These are phyloP conservation scores for Choristoneura rosaceana DNA, from an alignment of 2,888 invertebrate species.

Conservation along the genomic window DNA sequence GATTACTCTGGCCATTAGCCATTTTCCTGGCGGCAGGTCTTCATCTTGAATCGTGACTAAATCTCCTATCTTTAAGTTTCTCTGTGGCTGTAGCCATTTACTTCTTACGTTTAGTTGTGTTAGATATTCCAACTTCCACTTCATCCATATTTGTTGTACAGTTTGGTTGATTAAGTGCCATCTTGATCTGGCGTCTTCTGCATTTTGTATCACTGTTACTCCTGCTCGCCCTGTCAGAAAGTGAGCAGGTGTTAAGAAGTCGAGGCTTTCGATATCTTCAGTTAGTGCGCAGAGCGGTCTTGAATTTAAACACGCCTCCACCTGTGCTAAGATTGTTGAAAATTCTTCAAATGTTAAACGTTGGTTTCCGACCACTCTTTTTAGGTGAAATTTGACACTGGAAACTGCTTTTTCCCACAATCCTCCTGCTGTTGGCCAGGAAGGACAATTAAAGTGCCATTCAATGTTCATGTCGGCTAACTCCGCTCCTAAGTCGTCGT, in stretches of 20 bases:
- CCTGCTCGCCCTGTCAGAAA: no score
- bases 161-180: background rate
- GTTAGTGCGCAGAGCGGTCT: slow-evolving; percentile 30
- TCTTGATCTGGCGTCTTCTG: slow-evolving; percentile 5
- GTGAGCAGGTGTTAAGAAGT: slow-evolving; percentile 33
- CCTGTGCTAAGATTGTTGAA: slow-evolving; percentile 34
- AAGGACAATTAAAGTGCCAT: slow-evolving; percentile 38
- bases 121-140: background rate
- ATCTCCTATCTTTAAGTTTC: background rate
- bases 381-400: slow-evolving; percentile 33
- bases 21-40: background rate
- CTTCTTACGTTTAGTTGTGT: background rate
- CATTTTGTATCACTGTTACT: background rate
- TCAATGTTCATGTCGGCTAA: slow-evolving; percentile 2
- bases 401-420: slow-evolving; percentile 35
- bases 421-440: slow-evolving; percentile 36
- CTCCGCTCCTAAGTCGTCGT: background rate
- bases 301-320: slow-evolving; percentile 40
- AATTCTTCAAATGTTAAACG: slow-evolving; percentile 36
- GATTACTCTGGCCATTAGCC: background rate
- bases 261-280: slow-evolving; percentile 23
- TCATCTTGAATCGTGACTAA: background rate
- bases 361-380: slow-evolving; percentile 33
- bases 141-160: background rate
- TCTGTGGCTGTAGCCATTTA: background rate